A percentile compares a stretch with the other conserved stretches of the same genome.
Conservation (phyloP, 2,888 invertebrate species). For the Drosophila mimetica region DNA sequence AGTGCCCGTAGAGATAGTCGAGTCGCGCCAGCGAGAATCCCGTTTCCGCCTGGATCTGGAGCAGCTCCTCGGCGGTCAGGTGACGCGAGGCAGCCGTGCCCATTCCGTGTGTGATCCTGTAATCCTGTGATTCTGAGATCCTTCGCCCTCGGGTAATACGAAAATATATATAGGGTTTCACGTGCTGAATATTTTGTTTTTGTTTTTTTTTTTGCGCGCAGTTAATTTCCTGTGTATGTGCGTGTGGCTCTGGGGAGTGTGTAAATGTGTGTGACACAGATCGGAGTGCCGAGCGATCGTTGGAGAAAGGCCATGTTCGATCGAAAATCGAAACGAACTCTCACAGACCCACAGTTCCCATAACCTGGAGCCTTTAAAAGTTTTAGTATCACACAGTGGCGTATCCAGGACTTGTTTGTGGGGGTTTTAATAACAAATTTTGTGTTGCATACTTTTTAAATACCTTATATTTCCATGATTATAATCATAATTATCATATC, state of each 20-base stretch:
- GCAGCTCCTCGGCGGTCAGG: conserved; percentile 30
- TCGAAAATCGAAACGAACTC: neutral
- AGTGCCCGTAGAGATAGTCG: conserved; percentile 48
- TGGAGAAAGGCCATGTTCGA: conserved; percentile 2
- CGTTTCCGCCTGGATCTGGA: conserved; percentile 38
- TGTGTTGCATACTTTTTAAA: too few relatives aligned
- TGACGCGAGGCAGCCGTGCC: conserved; percentile 42
- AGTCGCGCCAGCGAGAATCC: conserved; percentile 46
- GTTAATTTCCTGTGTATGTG: neutral
- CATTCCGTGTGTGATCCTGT: too few relatives aligned
- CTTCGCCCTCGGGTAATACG: neutral
- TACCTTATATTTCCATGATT: too few relatives aligned
- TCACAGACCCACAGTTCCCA: too few relatives aligned
- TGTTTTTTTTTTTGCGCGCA: neutral
- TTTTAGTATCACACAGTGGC: too few relatives aligned
- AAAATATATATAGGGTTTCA: neutral
- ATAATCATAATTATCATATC: too few relatives aligned
- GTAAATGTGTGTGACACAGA: neutral
- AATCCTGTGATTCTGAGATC: too few relatives aligned
- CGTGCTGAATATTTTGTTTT: neutral
- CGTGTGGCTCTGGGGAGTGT: neutral
- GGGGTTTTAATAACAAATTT: too few relatives aligned
- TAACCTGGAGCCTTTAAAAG: too few relatives aligned
- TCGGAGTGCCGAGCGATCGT: neutral
- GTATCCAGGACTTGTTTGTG: too few relatives aligned